phyloP scores from a whole-genome alignment of 2,888 invertebrate genomes.

The Drosophila pegasa region DNA sequence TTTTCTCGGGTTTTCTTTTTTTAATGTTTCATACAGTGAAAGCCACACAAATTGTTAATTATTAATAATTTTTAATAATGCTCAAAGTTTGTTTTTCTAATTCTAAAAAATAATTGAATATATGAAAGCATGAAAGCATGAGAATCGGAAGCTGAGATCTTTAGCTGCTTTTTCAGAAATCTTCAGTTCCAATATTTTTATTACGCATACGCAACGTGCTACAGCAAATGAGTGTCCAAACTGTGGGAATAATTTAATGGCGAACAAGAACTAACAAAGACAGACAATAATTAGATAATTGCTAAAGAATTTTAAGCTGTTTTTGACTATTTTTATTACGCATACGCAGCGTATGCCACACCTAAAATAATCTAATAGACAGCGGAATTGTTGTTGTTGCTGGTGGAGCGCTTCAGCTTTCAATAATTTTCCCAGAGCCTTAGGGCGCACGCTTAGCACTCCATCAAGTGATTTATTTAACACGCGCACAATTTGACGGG shows the following conservation, averaged over 20 bases:
- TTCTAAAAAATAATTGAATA: conserved; percentile 4
- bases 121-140: too few relatives aligned
- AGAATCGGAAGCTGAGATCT: background rate
- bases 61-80: background rate
- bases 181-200: background rate
- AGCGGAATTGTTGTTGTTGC: conserved; percentile 19
- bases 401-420: conserved; percentile 24
- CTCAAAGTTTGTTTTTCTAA: background rate
- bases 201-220: conserved; percentile 4
- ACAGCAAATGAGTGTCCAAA: background rate
- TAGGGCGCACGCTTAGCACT: conserved; percentile 67
- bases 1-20: background rate
- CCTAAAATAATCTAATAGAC: background rate
- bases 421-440: conserved; percentile 45
- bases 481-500: conserved; percentile 50
- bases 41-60: conserved; percentile 16
- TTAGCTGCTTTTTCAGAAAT: too few relatives aligned
- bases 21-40: conserved; percentile 15
- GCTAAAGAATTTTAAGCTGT: conserved; percentile 1
- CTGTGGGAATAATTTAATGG: background rate
- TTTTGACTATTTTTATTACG: conserved; percentile 8
- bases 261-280: background rate
- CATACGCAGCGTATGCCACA: conserved; percentile 28
- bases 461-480: conserved; percentile 79
- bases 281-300: background rate